Evolutionary conservation across 2,888 invertebrate genomes (phyloP), one percentile per base, ranked within the genome.

Genomic region (Troides oblongomaculatus): DNA sequence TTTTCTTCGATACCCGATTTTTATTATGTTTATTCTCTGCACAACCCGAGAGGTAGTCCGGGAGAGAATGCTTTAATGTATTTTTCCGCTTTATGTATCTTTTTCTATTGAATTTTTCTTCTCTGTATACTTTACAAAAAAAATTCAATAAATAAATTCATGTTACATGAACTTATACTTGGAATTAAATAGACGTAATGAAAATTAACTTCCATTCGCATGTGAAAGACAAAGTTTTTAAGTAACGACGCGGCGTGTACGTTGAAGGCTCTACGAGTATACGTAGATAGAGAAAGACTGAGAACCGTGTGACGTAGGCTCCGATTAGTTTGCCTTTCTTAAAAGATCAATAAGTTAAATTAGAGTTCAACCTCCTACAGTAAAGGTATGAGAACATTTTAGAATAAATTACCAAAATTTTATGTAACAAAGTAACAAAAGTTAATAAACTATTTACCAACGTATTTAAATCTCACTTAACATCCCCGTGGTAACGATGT

Each of bases 271-370:
- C n/a, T 23, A 30, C 30, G 30, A 30, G 30, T 30, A 25, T 66
- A 63, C 25, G 17, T 56, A 63, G 63, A 66, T 59, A 66, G 25
- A 62, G 46, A 46, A 25, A 10, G 36, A 62, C 43, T 63, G 58
- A 56, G 43, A 62, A 63, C 23, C 63, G 53, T 53, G 66, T 70
- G 66, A 70, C 66, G 62, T 53, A 70, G 60, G 43, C 65, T 63
- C 58, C 63, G 63, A 70, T 63, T 59, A 66, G 63, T 63, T 59
- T 66, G 46, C 63, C 56, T 70, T 66, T 66, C 63, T 70, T 65
- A 43, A 59, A 57, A 66, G 56, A 70, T 70, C 70, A 59, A 70
- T 70, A 70, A 58, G 50, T 57, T 46, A 50, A 70, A 58, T 62
- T 57, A 56, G 56, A 61, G 61, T 57, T 56, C 8, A 56, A 60